phyloP scores from a whole-genome alignment of 2,888 invertebrate species.

The Athalia circularis region DNA sequence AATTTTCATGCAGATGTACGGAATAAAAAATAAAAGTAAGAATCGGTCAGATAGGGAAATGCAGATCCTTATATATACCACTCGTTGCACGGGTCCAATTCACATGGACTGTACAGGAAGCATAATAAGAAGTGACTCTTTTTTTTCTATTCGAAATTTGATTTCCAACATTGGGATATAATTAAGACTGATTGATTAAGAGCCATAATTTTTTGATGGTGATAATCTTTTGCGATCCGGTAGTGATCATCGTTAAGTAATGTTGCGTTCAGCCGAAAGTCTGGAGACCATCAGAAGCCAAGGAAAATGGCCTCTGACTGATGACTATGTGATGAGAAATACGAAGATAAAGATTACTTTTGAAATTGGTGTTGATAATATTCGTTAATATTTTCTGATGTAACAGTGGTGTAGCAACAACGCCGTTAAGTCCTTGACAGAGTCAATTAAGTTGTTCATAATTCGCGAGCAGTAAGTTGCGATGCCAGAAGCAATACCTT shows the following conservation, averaged over 20 bases:
- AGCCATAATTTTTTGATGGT: not conserved
- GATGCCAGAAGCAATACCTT: constrained; percentile 32
- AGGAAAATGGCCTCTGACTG: not conserved
- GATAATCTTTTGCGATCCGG: not conserved
- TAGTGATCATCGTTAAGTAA: not conserved
- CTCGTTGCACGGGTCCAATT: too few species aligned
- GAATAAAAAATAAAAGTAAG: too few species aligned
- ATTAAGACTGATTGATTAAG: too few species aligned
- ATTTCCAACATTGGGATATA: too few species aligned
- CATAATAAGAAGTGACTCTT: too few species aligned
- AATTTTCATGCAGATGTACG: too few species aligned
- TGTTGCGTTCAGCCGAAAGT: not conserved
- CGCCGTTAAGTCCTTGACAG: constrained; percentile 16
- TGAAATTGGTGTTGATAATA: constrained; percentile 22
- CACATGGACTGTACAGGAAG: too few species aligned
- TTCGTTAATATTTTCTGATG: constrained; percentile 9
- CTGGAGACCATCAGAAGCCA: too few species aligned
- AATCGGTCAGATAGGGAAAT: too few species aligned
- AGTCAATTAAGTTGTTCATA: constrained; percentile 33
- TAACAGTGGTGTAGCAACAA: too few species aligned
- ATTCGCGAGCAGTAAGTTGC: constrained; percentile 21
- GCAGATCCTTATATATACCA: too few species aligned
- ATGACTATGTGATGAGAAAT: not conserved
- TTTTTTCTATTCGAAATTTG: too few species aligned
- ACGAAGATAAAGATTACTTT: constrained; percentile 5